Base-by-base conservation (phyloP, 2,113 vertebrate genomes). In the Galbula dea region DNA sequence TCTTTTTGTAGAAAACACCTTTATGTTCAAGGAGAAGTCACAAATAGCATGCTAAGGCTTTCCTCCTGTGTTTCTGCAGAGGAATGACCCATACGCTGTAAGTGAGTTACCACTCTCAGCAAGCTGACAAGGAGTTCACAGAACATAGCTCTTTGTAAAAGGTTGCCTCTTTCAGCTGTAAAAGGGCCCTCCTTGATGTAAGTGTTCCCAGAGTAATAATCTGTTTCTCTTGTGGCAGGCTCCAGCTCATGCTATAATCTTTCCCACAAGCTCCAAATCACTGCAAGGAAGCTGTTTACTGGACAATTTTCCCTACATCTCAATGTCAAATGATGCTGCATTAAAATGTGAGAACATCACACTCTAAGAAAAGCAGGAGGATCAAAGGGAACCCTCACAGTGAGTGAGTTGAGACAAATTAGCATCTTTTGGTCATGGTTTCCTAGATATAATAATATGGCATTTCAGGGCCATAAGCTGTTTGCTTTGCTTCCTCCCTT, bases 371-470 rank as follows among this genome's bases (percentile, higher is more conserved):
- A 92, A 73, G 66, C 82, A 88, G 36, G 4, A 93, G 69, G 91
- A 94, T 89, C 86, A 68, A 93, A 96, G 83, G 34, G 41, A 86
- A 77, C 52, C 39, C 91, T 91, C 83, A 58, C 77, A 63, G 91
- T 77, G 77, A 93, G 46, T 75, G 59, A 92, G 58, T 72, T 85
- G 61, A 91, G 48, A 57, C 76, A 68, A 95, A 90, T 66, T 78
- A 83, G 27, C 92, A 88, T 89, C 72, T 87, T 95, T 96, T 91
- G 89, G 95, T 96, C 95, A 95, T 94, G 95, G 94, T 96, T 95
- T 96, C 89, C 87, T 73, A 82, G 89, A 88, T 94, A 93, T 87
- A 91, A 94, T 93, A 95, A 93, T 84, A 87, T 15, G 72, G 81
- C 24, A 91, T 94, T 96, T 82, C 80, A 82, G 74, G 71, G 68